A percentile compares a stretch with the other conserved stretches of the same genome.
phyloP scores from a whole-genome alignment of 2,797 vertebrate genomes.

The Galaxias olidus region DNA sequence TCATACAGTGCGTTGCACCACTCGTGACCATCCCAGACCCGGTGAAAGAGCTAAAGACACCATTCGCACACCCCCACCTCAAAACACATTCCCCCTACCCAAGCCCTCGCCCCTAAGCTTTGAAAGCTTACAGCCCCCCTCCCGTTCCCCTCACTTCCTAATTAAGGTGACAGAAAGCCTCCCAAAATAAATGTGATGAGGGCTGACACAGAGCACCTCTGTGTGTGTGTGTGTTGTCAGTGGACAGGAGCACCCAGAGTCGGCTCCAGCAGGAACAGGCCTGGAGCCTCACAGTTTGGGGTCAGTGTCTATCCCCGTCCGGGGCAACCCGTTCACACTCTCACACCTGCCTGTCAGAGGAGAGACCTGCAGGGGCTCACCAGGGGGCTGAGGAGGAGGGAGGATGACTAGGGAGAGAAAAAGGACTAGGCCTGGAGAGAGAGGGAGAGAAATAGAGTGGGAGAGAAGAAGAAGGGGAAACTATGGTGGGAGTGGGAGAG shows the following conservation, averaged over 20 bases:
- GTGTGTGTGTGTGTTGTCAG: conserved; percentile 37
- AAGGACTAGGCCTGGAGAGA: neutral
- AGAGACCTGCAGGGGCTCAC: conserved; percentile 56
- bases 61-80: neutral
- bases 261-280: conserved; percentile 40
- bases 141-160: conserved; percentile 39
- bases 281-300: conserved; percentile 82
- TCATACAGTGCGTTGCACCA: no score
- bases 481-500: neutral
- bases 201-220: conserved; percentile 53
- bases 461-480: neutral
- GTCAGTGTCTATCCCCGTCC: conserved; percentile 79
- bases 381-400: neutral
- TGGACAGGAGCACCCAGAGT: conserved; percentile 46
- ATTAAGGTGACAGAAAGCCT: conserved; percentile 61
- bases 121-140: conserved; percentile 14
- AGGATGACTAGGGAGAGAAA: conserved; percentile 1
- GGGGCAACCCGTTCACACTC: conserved; percentile 82
- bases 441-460: conserved; percentile 7
- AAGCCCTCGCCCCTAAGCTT: conserved; percentile 2
- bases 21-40: neutral
- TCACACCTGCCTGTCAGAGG: conserved; percentile 87
- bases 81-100: neutral
- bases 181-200: conserved; percentile 67
- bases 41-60: conserved; percentile 37